Evolutionary conservation across 2,113 vertebrate genomes (phyloP).

Genomic region (Pluvialis apricaria): DNA sequence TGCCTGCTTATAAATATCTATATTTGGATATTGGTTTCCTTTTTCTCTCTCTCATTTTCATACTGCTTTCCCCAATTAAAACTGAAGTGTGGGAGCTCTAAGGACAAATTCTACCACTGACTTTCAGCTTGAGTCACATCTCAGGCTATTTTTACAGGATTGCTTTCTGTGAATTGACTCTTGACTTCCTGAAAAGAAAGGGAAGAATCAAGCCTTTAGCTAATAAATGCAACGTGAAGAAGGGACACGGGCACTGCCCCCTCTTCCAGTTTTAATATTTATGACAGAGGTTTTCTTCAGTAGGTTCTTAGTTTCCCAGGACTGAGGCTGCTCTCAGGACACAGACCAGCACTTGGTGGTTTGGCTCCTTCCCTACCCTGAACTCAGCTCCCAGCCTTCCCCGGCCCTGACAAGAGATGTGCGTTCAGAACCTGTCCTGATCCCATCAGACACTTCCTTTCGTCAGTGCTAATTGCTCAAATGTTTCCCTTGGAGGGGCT

Average conservation of each 20-base stretch:
- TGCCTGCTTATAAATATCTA: not conserved
- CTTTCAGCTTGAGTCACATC: not conserved
- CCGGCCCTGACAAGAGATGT: not conserved
- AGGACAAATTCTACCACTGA: not conserved
- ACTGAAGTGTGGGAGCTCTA: not conserved
- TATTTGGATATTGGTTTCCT: not conserved
- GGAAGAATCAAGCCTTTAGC: not conserved
- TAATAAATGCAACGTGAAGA: not conserved
- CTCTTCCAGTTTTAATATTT: not conserved
- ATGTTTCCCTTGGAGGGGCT: not conserved
- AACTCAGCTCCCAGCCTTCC: not conserved
- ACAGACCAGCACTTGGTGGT: not conserved
- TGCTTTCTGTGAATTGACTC: not conserved
- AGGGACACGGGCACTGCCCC: not conserved
- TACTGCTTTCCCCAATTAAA: not conserved
- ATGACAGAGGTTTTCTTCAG: not conserved
- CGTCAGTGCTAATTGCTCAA: not conserved
- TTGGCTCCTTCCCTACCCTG: not conserved
- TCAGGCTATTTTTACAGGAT: not conserved
- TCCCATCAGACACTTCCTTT: not conserved
- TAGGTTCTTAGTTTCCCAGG: not conserved
- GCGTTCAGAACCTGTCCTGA: not conserved
- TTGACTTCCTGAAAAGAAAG: not conserved
- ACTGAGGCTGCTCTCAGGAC: not conserved
- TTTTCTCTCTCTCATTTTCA: not conserved